A percentile compares a stretch with the other conserved stretches of the same genome.
These are phyloP conservation scores for Hemicentrotus pulcherrimus DNA, from an alignment of 35 echinoderm and acorn worm genomes.

Conservation along the genomic window DNA sequence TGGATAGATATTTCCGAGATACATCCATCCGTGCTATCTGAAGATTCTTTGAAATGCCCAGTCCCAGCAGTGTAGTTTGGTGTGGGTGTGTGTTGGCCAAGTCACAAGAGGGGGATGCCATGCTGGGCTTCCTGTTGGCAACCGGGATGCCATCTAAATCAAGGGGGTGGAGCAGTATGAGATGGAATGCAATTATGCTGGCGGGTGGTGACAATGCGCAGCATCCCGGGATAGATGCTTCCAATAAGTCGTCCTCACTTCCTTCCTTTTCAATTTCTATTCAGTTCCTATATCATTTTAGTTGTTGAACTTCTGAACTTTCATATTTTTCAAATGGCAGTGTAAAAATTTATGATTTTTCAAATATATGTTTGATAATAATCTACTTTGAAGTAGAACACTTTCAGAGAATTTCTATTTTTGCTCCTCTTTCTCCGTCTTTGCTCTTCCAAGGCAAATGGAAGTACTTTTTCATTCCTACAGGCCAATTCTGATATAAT, in stretches of 20 bases:
- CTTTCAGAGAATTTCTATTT: too few relatives aligned
- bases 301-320: not conserved
- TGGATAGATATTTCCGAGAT: too few relatives aligned
- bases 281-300: not conserved
- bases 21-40: not conserved
- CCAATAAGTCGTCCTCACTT: constrained; percentile 8
- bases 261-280: not conserved
- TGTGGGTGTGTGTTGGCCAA: not conserved
- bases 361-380: too few relatives aligned
- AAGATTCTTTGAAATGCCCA: not conserved
- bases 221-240: not conserved
- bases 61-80: not conserved
- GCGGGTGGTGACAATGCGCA: not conserved
- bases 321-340: not conserved
- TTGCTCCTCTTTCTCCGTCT: too few relatives aligned
- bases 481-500: not conserved
- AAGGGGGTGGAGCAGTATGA: not conserved
- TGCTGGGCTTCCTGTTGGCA: not conserved
- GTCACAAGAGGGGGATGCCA: not conserved
- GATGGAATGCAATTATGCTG: constrained; percentile 10
- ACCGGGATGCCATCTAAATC: not conserved
- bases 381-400: too few relatives aligned
- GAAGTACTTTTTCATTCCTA: not conserved
- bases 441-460: too few relatives aligned
- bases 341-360: too few relatives aligned